Evolutionary conservation across 2,888 invertebrate genomes (phyloP).

Genomic region (Nysson spinosus): DNA sequence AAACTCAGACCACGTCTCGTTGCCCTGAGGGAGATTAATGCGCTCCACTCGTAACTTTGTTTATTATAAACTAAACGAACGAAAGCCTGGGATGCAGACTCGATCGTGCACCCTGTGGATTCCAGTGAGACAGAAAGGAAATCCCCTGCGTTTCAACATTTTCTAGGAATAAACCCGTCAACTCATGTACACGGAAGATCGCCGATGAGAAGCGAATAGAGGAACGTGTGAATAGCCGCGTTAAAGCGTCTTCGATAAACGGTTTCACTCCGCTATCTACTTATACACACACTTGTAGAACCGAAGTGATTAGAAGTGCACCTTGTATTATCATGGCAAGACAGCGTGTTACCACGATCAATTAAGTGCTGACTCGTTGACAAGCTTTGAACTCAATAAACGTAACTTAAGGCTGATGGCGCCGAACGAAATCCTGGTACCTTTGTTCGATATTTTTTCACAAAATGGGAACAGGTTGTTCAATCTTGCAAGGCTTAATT

Average conservation of each 20-base stretch:
- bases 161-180: constrained; percentile 4
- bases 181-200: background rate
- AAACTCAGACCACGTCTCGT: background rate
- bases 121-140: constrained; percentile 14
- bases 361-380: background rate
- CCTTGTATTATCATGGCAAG: background rate
- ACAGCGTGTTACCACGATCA: background rate
- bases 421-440: no score
- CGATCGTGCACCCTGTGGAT: constrained; percentile 1
- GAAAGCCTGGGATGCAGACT: constrained; percentile 1
- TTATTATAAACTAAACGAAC: constrained; percentile 23
- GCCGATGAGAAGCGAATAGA: constrained; percentile 1
- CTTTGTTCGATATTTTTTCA: no score
- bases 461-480: no score
- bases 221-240: constrained; percentile 2
- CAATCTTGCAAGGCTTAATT: no score
- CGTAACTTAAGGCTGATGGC: no score
- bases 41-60: constrained; percentile 22
- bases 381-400: background rate
- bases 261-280: background rate
- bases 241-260: background rate
- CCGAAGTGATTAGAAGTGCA: background rate
- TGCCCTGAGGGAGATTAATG: constrained; percentile 13
- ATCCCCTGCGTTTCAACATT: constrained; percentile 4
- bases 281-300: background rate